Percentiles rank a stretch among this genome's conserved stretches.
Evolutionary conservation across 1,140 invertebrate species (phyloP).

Genomic region (Eulimnadia texana): DNA sequence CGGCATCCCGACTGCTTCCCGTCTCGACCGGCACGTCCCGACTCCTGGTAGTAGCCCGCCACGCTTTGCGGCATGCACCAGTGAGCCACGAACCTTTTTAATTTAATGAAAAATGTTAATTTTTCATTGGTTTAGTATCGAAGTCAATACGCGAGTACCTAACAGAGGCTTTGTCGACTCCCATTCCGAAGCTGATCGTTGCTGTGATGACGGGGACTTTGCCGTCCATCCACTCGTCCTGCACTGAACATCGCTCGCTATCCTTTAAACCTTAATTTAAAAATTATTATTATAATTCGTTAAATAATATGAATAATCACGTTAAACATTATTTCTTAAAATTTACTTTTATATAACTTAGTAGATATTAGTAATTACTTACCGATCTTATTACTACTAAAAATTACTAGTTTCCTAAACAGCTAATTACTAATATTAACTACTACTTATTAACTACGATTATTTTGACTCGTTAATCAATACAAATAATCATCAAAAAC

Average conservation of each 20-base stretch:
- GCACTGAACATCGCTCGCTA: constrained; percentile 35
- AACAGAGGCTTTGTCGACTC: constrained; percentile 53
- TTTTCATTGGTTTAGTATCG: too few relatives aligned
- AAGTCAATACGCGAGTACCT: too few relatives aligned
- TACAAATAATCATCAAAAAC: too few relatives aligned
- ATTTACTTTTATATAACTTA: too few relatives aligned
- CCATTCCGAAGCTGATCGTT: constrained; percentile 61
- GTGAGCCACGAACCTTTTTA: constrained; percentile 65
- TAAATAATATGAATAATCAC: too few relatives aligned
- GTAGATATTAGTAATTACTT: too few relatives aligned
- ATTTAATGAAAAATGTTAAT: background rate
- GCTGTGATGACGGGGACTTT: constrained; percentile 41
- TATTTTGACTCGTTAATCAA: too few relatives aligned
- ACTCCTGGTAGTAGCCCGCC: constrained; percentile 42
- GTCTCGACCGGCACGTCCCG: constrained; percentile 44
- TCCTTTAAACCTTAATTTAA: constrained; percentile 34
- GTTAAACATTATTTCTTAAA: too few relatives aligned
- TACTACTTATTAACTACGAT: too few relatives aligned
- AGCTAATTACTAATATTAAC: too few relatives aligned
- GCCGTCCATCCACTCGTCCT: constrained; percentile 50
- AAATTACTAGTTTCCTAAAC: too few relatives aligned
- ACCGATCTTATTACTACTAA: too few relatives aligned
- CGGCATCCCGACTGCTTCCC: constrained; percentile 40
- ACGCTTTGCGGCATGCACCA: constrained; percentile 78
- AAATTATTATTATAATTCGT: constrained; percentile 3